Conservation (phyloP, 2,113 vertebrate species). For the Mustela nigripes region DNA sequence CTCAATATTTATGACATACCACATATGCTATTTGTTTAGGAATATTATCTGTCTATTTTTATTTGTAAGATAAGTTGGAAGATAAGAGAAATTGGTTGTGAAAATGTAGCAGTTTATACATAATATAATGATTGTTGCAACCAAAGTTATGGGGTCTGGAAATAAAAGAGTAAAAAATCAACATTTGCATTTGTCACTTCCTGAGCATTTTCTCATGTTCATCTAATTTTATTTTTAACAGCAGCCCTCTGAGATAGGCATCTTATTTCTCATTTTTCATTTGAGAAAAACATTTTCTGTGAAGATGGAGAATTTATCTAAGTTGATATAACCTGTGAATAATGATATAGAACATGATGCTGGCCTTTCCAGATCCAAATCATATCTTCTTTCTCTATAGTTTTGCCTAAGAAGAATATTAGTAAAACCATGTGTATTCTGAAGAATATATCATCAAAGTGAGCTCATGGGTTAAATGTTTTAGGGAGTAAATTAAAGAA, state of each 20-base stretch:
- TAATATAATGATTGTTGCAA: background rate
- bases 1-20: background rate
- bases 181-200: background rate
- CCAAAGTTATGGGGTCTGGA: background rate
- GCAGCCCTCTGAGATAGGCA: background rate
- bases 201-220: background rate
- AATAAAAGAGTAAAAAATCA: background rate
- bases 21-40: background rate
- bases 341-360: background rate
- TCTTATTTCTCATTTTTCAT: background rate
- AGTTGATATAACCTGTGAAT: background rate
- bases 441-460: background rate
- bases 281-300: background rate
- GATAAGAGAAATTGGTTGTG: background rate
- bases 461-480: background rate
- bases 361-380: background rate
- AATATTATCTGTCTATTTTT: background rate
- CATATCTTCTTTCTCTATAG: background rate
- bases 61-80: constrained; percentile 2
- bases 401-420: background rate
- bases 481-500: background rate
- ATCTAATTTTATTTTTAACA: background rate
- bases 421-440: background rate
- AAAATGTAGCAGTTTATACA: background rate
- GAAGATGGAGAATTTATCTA: background rate